Base-by-base conservation (phyloP, 2,888 invertebrate genomes). In the Microplitis deprimator region DNA sequence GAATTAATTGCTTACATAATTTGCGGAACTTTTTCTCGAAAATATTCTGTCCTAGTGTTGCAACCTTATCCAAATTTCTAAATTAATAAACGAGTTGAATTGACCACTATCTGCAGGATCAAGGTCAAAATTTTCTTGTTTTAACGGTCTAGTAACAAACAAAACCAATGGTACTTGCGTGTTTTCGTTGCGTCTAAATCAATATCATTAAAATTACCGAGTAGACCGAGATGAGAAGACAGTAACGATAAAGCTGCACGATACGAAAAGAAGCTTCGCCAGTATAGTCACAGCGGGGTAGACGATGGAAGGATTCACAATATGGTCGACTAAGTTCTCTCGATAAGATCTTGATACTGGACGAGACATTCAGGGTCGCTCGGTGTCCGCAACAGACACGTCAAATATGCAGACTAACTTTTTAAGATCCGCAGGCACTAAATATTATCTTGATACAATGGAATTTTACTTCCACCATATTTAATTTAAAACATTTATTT, bases 121-220 rank as follows among this genome's bases (percentile, higher is more conserved):
- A 29, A 29, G 16, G 29, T 40, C 13, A 41, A 8, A 60, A 40
- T 70, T 70, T 65, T 74, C 39, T 70, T 41, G 65, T 20, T n/a
- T 20, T 61, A 17, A 61, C 64, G 71, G 38, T 38, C 62, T 76
- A 41, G 64, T 38, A 10, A 29, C 40, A 29, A 29, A 17, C 67
- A 60, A 50, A 76, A 77, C 74, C 71, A 71, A 61, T 10, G 71
- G 76, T 79, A n/a, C 20, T 20, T 20, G 20, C 20, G 20, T 20
- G 20, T 20, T 20, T 20, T 20, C 50, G 68, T 65, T 80, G 80
- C 82, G 82, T 81, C 85, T 86, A 83, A 83, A 84, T 84, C 78
- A 79, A 68, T 77, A 82, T 85, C 79, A 80, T 85, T 83, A 81
- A 83, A 85, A 86, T 86, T 84, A 83, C 79, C 81, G 65, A 68